phyloP scores from a whole-genome alignment of 2,113 vertebrate species.

The Sceloporus undulatus region DNA sequence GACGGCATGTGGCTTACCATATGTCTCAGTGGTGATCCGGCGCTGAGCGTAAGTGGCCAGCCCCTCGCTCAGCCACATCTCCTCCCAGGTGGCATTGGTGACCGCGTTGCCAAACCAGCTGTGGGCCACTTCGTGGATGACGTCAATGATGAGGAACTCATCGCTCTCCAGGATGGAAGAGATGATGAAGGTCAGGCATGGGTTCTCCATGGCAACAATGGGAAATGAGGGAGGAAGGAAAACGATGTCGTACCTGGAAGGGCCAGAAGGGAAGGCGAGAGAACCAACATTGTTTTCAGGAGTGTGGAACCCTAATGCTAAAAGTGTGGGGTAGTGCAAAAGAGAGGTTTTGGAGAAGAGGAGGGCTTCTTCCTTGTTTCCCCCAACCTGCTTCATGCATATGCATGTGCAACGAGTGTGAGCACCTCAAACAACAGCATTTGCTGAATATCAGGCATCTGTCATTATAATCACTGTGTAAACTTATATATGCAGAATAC shows the following conservation, averaged over 20 bases:
- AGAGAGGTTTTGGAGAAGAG: background rate
- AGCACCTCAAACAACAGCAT: no score
- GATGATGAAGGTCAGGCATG: conserved; percentile 97
- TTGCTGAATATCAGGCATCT: no score
- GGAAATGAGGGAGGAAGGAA: conserved; percentile 97
- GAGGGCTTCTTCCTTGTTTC: background rate
- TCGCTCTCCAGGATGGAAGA: conserved; percentile 97
- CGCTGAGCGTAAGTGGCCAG: conserved; percentile 96
- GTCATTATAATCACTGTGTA: no score
- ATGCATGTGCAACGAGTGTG: no score
- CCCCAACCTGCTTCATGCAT: no score
- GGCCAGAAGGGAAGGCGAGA: background rate
- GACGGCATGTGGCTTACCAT: conserved; percentile 74
- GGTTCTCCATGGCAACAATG: conserved; percentile 99
- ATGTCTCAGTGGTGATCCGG: conserved; percentile 93
- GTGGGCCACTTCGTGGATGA: conserved; percentile 95
- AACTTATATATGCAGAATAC: no score
- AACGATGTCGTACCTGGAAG: conserved; percentile 93
- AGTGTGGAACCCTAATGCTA: background rate
- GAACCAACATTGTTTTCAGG: background rate
- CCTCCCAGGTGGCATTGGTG: conserved; percentile 97
- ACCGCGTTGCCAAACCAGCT: conserved; percentile 98
- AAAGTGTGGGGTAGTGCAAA: background rate
- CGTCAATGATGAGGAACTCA: conserved; percentile 94
- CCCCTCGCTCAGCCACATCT: conserved; percentile 99